Evolutionary conservation across 2,797 vertebrate species (phyloP), one percentile per base, ranked within the genome.

Genomic region (Eulemur coronatus): DNA sequence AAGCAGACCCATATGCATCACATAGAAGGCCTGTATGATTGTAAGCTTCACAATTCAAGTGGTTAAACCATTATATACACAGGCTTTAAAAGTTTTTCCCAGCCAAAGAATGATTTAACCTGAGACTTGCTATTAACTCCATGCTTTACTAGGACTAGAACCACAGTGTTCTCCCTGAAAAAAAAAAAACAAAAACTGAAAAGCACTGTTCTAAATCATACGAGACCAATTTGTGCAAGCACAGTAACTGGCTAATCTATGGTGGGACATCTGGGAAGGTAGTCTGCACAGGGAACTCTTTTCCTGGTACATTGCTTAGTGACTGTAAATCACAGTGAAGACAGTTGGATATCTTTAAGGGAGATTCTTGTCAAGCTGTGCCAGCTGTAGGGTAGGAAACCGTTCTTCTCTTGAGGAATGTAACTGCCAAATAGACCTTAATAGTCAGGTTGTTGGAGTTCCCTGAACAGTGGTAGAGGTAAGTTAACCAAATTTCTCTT

Each of bases 231-330:
- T 63, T 84, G 38, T 96, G 10, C 41, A n/a, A 38, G 76, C n/a
- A 46, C n/a, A 43, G 35, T 75, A 85, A 90, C 67, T 38, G 24
- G 50, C 73, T 59, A 0, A 61, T 81, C 94, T 85, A 73, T 41
- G 65, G 14, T 30, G 33, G 38, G 41, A 81, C 18, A 1, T 84
- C 70, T 72, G 73, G 52, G 48, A 92, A 69, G 12, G 26, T 57
- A 69, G 48, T 92, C 24, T 87, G 33, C 46, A 61, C 4, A 84
- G 48, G 48, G 52, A 79, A 50, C 3, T 55, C 35, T 76, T 65
- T 87, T 95, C 90, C 88, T 96, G 48, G 24, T 88, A 57, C 52
- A 55, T 67, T 84, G 65, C 17, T 91, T 73, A 82, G 48, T 94
- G 63, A 89, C 43, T 93, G 1, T 79, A 90, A 92, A 69, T 82